phyloP scores from a whole-genome alignment of 2,797 vertebrate genomes.

The Botia kubotai region DNA sequence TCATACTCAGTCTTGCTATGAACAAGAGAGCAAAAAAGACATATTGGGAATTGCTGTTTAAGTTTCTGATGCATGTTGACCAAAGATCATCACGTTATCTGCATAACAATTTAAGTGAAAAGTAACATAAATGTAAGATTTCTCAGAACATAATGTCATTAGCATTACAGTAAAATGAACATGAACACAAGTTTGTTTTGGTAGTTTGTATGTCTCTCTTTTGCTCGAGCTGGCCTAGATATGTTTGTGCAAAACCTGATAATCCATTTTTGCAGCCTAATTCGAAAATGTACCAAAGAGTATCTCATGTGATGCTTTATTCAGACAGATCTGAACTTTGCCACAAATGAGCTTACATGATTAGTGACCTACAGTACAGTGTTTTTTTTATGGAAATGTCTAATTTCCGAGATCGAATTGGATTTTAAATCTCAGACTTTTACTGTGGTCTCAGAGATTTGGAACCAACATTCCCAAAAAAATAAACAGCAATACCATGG shows the following conservation, averaged over 20 bases:
- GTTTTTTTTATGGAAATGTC: not conserved
- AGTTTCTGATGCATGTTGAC: not conserved
- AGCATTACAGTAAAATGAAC: too few species aligned
- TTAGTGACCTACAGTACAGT: too few species aligned
- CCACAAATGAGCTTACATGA: too few species aligned
- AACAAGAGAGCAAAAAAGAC: not conserved
- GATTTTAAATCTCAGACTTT: not conserved
- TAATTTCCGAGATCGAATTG: not conserved
- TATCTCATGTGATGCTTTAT: not conserved
- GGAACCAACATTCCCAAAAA: not conserved
- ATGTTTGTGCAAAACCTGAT: not conserved
- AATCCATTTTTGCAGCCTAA: not conserved
- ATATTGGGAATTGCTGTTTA: not conserved
- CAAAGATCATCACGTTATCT: not conserved
- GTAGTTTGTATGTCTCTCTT: not conserved
- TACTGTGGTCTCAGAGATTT: not conserved
- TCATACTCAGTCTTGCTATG: constrained; percentile 54
- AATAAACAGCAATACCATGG: too few species aligned
- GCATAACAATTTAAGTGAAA: not conserved
- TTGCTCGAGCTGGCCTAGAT: not conserved
- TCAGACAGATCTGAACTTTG: not conserved
- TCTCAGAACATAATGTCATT: not conserved
- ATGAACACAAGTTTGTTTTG: too few species aligned
- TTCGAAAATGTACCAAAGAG: not conserved
- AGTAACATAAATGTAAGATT: not conserved